Evolutionary conservation across 2,888 invertebrate genomes (phyloP), one percentile per base, ranked within the genome.

Genomic region (Harmothoe impar): DNA sequence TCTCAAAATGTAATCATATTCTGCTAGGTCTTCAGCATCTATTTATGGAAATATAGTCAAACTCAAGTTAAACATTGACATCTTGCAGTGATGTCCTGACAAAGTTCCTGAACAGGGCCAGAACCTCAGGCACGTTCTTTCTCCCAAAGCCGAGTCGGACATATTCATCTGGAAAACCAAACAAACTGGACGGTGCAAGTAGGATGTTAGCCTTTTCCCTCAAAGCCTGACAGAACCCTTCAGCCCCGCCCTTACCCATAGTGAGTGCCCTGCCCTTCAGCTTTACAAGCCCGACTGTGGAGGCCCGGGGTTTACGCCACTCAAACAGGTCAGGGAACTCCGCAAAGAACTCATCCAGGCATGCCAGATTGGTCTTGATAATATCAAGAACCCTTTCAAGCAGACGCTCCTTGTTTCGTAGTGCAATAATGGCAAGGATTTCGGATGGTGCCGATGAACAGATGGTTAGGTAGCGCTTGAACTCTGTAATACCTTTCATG

Each of bases 271-370:
- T 51, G 20, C 85, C 89, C 62, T 91, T 91, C 15, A 95, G 92
- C 91, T 93, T 94, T 91, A 94, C 90, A 89, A 95, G 94, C 43
- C 89, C 90, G 20, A 90, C 88, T 51, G 94, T 94, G 52, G 93
- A 91, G 17, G 92, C 92, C 3, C 62, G n/a, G 17, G 92, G 92
- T 89, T 93, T 93, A 54, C 94, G n/a, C 94, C 91, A 91, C 91
- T 92, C 88, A 43, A 91, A 91, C 23, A 91, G 12, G 25, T 92
- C 91, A 12, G n/a, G 23, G 54, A 91, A 89, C 12, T 90, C 84
- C 20, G 20, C n/a, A 29, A 92, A 90, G 89, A 92, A 92, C 51
- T 91, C 85, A 33, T 90, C 91, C 10, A 92, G 62, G 33, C 72
- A 15, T 17, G 81, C 20, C n/a, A 92, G 81, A 84, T 93, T 93